Evolutionary conservation across 2,113 vertebrate genomes (phyloP).

Genomic region (Barnardius zonarius): DNA sequence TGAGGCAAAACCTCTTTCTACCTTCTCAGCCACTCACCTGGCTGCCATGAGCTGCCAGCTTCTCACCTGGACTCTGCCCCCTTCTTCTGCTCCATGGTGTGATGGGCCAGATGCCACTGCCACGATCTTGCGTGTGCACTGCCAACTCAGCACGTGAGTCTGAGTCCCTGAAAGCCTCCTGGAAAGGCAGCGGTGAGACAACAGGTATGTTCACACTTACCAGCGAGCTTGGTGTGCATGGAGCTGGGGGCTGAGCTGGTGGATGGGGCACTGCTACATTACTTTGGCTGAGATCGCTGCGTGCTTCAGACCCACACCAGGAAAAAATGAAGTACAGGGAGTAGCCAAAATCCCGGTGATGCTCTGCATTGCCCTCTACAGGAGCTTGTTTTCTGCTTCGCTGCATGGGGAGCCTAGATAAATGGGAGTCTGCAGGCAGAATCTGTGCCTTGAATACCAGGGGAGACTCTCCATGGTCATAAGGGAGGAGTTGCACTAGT

Average conservation of each 20-base stretch:
- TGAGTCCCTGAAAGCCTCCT: neutral
- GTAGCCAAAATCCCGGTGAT: neutral
- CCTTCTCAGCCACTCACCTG: neutral
- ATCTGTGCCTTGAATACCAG: no score
- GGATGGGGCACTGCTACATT: no score
- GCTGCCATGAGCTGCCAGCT: neutral
- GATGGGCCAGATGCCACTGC: neutral
- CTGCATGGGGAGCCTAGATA: neutral
- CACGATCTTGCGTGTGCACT: fast-evolving
- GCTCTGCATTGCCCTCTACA: neutral
- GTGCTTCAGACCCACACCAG: neutral
- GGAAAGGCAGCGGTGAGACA: neutral
- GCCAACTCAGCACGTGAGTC: fast-evolving
- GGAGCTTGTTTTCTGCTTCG: neutral
- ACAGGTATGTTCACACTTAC: neutral
- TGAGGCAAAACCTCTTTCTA: neutral
- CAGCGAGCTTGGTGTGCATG: neutral
- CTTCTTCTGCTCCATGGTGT: neutral
- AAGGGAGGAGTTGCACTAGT: no score
- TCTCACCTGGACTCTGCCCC: neutral
- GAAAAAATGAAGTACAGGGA: no score
- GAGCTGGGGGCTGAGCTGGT: neutral
- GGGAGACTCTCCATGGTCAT: fast-evolving
- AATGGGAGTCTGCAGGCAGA: neutral
- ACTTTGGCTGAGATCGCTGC: fast-evolving